Evolutionary conservation across 2,888 invertebrate genomes (phyloP).

Genomic region (Psococerastis gibbosa): DNA sequence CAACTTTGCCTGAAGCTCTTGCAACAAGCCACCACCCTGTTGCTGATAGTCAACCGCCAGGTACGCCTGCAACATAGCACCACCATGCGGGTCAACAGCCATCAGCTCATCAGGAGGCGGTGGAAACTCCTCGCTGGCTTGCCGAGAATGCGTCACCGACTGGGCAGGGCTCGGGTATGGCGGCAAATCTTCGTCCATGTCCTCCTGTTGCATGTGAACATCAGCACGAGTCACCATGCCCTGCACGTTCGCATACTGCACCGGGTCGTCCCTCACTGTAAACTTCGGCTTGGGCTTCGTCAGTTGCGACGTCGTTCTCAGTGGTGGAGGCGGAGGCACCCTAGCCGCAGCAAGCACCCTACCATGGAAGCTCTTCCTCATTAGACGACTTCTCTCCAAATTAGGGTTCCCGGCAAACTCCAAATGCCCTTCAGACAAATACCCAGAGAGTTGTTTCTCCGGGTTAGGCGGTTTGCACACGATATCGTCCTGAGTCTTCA

Average conservation of each 20-base stretch:
- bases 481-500: slow-evolving; percentile 39
- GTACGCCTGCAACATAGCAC: slow-evolving; percentile 43
- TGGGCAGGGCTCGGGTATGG: slow-evolving; percentile 65
- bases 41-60: no score
- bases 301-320: slow-evolving; percentile 72
- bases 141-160: slow-evolving; percentile 62
- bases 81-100: slow-evolving; percentile 25
- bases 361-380: slow-evolving; percentile 76
- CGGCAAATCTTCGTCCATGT: slow-evolving; percentile 28
- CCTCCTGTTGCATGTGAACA: slow-evolving; percentile 44
- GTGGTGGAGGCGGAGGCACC: slow-evolving; percentile 67
- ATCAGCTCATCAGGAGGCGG: slow-evolving; percentile 41
- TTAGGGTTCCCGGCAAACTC: slow-evolving; percentile 58
- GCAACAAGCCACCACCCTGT: slow-evolving; percentile 49
- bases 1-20: slow-evolving; percentile 51
- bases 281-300: slow-evolving; percentile 27
- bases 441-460: slow-evolving; percentile 51
- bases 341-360: slow-evolving; percentile 66
- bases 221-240: slow-evolving; percentile 63
- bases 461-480: slow-evolving; percentile 33
- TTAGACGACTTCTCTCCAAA: slow-evolving; percentile 65
- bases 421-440: slow-evolving; percentile 71
- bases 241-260: slow-evolving; percentile 28
- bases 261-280: slow-evolving; percentile 24
- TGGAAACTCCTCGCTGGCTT: slow-evolving; percentile 76